phyloP scores from a whole-genome alignment of 1,140 invertebrate species.

The Choristoneura fumiferana region DNA sequence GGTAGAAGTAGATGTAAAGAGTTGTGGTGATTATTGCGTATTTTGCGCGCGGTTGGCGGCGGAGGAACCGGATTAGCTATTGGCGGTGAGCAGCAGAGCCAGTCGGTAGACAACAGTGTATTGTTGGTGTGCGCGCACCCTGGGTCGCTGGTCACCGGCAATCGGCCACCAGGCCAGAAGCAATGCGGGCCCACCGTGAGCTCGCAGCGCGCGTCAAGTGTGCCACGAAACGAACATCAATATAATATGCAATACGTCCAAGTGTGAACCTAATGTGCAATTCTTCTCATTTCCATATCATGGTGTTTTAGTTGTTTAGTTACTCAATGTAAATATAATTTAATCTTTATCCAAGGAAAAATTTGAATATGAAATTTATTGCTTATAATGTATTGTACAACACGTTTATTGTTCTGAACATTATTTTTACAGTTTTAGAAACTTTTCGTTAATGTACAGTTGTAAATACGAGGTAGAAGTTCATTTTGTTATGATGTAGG shows the following conservation, averaged over 20 bases:
- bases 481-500: conserved; percentile 64
- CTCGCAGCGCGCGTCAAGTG: conserved; percentile 20
- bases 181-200: no score
- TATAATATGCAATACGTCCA: conserved; percentile 60
- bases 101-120: no score
- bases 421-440: conserved; percentile 58
- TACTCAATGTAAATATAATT: conserved; percentile 73
- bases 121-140: no score
- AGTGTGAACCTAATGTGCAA: conserved; percentile 70
- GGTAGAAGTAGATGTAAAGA: conserved; percentile 56
- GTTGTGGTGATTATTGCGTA: conserved; percentile 46
- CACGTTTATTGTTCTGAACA: conserved; percentile 69
- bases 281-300: conserved; percentile 73
- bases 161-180: no score
- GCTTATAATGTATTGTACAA: conserved; percentile 44
- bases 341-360: conserved; percentile 56
- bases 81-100: no score
- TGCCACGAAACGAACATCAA: conserved; percentile 43
- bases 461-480: conserved; percentile 73
- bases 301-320: conserved; percentile 70
- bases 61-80: no score
- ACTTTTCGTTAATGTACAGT: conserved; percentile 75
- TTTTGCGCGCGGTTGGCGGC: conserved; percentile 31
- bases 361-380: conserved; percentile 67
- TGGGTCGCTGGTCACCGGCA: no score